A percentile compares a stretch with the other conserved stretches of the same genome.
Evolutionary conservation across 2,113 vertebrate genomes (phyloP).

Genomic region (Turdus rufiventris): DNA sequence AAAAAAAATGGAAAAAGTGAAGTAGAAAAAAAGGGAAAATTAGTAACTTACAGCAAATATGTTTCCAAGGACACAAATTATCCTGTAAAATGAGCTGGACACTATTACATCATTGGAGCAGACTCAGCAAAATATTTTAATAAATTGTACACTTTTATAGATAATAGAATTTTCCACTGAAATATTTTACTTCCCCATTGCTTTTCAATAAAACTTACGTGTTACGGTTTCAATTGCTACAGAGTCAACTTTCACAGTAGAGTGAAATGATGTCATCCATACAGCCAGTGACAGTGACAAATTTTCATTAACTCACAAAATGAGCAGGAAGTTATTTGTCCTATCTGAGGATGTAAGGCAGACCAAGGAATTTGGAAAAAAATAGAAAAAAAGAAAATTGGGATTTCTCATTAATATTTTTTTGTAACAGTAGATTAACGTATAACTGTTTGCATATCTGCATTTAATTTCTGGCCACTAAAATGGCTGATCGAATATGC

Average conservation of each 20-base stretch:
- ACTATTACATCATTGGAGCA: not conserved
- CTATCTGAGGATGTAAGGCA: not conserved
- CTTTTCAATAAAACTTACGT: not conserved
- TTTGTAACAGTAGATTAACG: not conserved
- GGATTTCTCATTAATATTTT: not conserved
- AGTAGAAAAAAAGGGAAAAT: not conserved
- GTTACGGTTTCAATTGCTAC: not conserved
- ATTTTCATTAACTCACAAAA: not conserved
- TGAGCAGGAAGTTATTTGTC: not conserved
- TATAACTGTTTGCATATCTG: not conserved
- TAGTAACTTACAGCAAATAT: rapidly evolving
- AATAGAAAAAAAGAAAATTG: not conserved
- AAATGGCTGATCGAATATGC: not conserved
- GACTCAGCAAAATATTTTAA: not conserved
- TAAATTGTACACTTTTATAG: not conserved
- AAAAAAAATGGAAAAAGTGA: no score
- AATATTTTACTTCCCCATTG: not conserved
- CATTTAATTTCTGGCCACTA: not conserved
- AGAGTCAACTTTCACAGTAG: not conserved
- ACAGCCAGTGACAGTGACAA: not conserved
- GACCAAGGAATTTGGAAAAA: not conserved
- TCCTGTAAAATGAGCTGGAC: not conserved
- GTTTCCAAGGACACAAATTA: not conserved
- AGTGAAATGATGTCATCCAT: not conserved
- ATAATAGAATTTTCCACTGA: not conserved